Conservation (phyloP, 2,888 invertebrate genomes). For the Meandrusa payeni region DNA sequence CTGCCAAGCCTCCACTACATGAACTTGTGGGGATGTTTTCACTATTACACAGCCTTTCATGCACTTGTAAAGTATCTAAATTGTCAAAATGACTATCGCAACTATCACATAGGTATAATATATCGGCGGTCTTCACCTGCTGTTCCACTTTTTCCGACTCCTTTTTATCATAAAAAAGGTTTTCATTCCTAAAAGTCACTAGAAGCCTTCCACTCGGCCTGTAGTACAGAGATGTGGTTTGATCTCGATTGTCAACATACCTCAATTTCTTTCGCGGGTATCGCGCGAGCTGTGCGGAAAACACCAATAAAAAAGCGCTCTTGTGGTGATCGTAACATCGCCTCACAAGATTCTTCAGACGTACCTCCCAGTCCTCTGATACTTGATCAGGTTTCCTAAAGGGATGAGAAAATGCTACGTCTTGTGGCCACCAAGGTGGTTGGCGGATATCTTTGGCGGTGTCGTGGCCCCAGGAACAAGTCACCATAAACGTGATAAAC, state of each 20-base stretch:
- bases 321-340: slow-evolving; percentile 87
- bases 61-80: slow-evolving; percentile 54
- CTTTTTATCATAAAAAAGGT: slow-evolving; percentile 78
- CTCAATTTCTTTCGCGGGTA: slow-evolving; percentile 83
- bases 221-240: slow-evolving; percentile 86
- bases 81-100: slow-evolving; percentile 87
- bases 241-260: slow-evolving; percentile 87
- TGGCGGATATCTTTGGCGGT: slow-evolving; percentile 78
- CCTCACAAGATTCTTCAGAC: slow-evolving; percentile 83
- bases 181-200: slow-evolving; percentile 89
- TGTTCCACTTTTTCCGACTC: slow-evolving; percentile 57
- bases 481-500: slow-evolving; percentile 88
- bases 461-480: slow-evolving; percentile 86
- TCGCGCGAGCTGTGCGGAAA: slow-evolving; percentile 85
- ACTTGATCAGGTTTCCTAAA: slow-evolving; percentile 74
- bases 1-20: slow-evolving; percentile 52
- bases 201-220: slow-evolving; percentile 83
- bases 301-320: slow-evolving; percentile 85
- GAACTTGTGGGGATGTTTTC: slow-evolving; percentile 42
- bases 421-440: slow-evolving; percentile 87
- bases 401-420: slow-evolving; percentile 84
- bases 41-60: slow-evolving; percentile 72
- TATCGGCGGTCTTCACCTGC: slow-evolving; percentile 83
- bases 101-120: slow-evolving; percentile 87
- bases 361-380: slow-evolving; percentile 80